These are phyloP conservation scores for Eupithecia subfuscata DNA, from an alignment of 2,888 invertebrate genomes.

Conservation along the genomic window DNA sequence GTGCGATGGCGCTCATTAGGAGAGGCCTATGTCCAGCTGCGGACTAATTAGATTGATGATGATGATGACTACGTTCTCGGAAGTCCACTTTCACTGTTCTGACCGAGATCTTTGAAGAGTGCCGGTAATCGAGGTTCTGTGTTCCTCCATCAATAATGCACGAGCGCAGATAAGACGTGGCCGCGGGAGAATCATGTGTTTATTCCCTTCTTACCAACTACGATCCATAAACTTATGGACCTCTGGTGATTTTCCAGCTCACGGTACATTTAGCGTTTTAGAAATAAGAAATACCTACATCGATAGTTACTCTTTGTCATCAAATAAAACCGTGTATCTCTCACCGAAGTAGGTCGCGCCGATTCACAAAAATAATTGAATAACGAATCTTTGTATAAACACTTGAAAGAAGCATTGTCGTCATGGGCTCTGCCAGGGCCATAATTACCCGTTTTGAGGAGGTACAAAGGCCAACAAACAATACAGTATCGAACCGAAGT, in stretches of 20 bases:
- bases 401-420: background rate
- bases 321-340: background rate
- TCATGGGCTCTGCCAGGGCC: background rate
- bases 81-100: background rate
- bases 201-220: background rate
- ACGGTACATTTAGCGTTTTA: background rate
- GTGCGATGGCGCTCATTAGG: no score
- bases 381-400: background rate
- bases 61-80: background rate
- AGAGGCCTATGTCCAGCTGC: no score
- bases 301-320: background rate
- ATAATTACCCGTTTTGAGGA: constrained; percentile 5
- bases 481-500: constrained; percentile 1
- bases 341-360: background rate
- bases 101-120: background rate
- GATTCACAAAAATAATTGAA: background rate
- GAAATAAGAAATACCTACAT: background rate
- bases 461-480: background rate
- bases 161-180: background rate
- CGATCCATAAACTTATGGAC: background rate
- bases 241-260: background rate
- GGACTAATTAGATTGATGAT: no score
- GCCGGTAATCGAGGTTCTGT: constrained; percentile 1
- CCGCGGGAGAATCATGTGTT: background rate
- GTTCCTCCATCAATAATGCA: constrained; percentile 14